These are phyloP conservation scores for Archilochus colubris DNA, from an alignment of 2,113 vertebrate species.

Conservation along the genomic window DNA sequence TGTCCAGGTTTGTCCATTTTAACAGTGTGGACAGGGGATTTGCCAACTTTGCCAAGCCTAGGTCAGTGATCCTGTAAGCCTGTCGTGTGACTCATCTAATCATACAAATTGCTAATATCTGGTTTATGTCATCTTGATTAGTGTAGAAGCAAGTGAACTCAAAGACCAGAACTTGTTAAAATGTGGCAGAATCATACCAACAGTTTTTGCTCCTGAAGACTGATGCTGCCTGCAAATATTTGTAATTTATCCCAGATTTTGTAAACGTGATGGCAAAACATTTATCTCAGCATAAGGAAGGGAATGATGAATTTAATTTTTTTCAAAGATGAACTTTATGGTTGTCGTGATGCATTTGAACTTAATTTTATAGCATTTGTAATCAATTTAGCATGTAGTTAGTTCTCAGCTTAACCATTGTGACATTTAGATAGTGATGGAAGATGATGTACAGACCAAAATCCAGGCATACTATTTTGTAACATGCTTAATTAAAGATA, in stretches of 20 bases:
- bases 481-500: rapidly evolving
- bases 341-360: not conserved
- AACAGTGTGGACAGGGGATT: not conserved
- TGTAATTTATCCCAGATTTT: not conserved
- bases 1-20: not conserved
- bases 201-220: not conserved
- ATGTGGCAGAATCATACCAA: not conserved
- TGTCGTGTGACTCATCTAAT: not conserved
- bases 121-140: not conserved
- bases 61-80: not conserved
- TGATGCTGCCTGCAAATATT: not conserved
- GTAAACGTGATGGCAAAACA: not conserved
- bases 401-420: not conserved
- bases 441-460: not conserved
- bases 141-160: not conserved
- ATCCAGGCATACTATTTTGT: not conserved
- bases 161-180: not conserved
- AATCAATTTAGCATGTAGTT: not conserved
- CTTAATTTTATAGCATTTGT: not conserved
- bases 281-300: not conserved
- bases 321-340: not conserved
- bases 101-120: not conserved
- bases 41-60: not conserved
- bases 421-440: not conserved
- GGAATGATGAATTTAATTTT: not conserved